phyloP scores from a whole-genome alignment of 2,797 vertebrate genomes.

The Clarias laeviceps region DNA sequence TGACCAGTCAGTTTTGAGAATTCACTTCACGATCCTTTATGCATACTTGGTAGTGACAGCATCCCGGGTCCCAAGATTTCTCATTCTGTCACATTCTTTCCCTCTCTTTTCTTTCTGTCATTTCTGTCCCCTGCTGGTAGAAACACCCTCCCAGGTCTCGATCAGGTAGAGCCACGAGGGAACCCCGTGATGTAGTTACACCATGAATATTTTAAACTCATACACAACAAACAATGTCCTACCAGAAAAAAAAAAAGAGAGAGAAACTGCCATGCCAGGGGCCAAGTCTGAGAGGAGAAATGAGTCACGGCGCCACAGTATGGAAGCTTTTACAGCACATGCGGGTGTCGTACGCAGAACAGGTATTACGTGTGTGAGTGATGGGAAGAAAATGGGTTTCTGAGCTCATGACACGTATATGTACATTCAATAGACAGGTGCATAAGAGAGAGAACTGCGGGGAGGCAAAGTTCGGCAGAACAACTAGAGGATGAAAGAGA shows the following conservation, averaged over 20 bases:
- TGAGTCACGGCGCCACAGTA: not conserved
- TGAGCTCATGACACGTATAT: not conserved
- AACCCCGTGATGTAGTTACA: slow-evolving; percentile 33
- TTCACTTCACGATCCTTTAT: not conserved
- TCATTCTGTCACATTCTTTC: slow-evolving; percentile 10
- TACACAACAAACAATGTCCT: slow-evolving; percentile 46
- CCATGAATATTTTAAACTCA: slow-evolving; percentile 53
- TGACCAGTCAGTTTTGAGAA: not conserved
- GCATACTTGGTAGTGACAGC: not conserved
- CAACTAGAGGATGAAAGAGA: not conserved
- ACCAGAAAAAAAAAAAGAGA: slow-evolving; percentile 25
- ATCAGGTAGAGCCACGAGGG: slow-evolving; percentile 41
- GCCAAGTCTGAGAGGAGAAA: not conserved
- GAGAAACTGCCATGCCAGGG: not conserved
- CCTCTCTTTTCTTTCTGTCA: slow-evolving; percentile 10
- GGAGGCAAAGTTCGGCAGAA: not conserved
- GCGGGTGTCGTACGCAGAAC: not conserved
- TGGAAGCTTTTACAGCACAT: not conserved
- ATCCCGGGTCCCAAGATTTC: not conserved
- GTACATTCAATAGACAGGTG: not conserved
- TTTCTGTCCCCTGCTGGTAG: slow-evolving; percentile 41
- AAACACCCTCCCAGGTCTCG: not conserved
- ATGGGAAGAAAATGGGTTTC: slow-evolving; percentile 2
- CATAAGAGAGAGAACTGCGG: not conserved
- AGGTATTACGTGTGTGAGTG: not conserved